A percentile compares a stretch with the other conserved stretches of the same genome.
phyloP scores from a whole-genome alignment of 2,888 invertebrate species.

The Tupiocoris notatus region DNA sequence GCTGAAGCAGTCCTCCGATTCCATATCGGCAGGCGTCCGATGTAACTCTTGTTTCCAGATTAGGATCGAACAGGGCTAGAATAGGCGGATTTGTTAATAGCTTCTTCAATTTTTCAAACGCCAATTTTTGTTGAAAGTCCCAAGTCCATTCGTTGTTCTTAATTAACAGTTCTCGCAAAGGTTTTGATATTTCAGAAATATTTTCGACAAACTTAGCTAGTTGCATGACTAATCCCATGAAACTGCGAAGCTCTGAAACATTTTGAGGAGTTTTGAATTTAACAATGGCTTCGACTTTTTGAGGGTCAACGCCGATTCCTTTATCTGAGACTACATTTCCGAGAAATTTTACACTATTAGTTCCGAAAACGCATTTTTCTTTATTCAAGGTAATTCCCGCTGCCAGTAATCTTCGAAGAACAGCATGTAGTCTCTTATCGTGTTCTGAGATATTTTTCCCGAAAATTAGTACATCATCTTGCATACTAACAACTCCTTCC shows the following conservation, averaged over 20 bases:
- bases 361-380: slow-evolving; percentile 51
- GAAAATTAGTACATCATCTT: slow-evolving; percentile 35
- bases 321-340: slow-evolving; percentile 50
- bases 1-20: slow-evolving; percentile 27
- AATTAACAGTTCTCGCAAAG: slow-evolving; percentile 36
- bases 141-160: slow-evolving; percentile 38
- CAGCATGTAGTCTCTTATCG: slow-evolving; percentile 27
- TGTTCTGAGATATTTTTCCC: slow-evolving; percentile 39
- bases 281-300: slow-evolving; percentile 37
- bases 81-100: slow-evolving; percentile 4
- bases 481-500: slow-evolving; percentile 40
- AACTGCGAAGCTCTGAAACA: slow-evolving; percentile 27
- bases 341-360: slow-evolving; percentile 49
- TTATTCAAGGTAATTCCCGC: slow-evolving; percentile 46
- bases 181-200: slow-evolving; percentile 25
- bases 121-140: slow-evolving; percentile 30
- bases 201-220: slow-evolving; percentile 36
- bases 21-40: slow-evolving; percentile 25
- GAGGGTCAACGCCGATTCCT: slow-evolving; percentile 33
- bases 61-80: slow-evolving; percentile 17
- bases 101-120: slow-evolving; percentile 42
- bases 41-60: slow-evolving; percentile 16
- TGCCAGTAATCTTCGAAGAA: neutral
- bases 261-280: slow-evolving; percentile 37
- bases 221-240: slow-evolving; percentile 40